phyloP scores from a whole-genome alignment of 2,797 vertebrate genomes.

The Pipistrellus kuhlii region DNA sequence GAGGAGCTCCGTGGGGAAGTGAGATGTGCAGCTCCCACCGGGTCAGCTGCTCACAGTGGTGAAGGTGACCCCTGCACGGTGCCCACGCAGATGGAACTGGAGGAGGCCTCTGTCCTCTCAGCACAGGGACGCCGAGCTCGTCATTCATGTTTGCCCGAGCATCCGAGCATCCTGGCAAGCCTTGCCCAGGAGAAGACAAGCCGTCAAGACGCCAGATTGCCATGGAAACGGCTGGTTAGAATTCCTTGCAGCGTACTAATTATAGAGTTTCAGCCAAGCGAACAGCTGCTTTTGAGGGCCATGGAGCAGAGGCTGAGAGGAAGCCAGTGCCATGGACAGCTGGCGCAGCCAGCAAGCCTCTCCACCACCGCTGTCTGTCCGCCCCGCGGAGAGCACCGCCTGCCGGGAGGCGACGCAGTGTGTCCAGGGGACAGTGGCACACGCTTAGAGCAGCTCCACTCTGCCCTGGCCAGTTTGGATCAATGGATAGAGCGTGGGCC shows the following conservation, averaged over 20 bases:
- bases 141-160: slow-evolving; percentile 88
- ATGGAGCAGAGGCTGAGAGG: not conserved
- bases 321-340: not conserved
- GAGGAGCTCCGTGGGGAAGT: slow-evolving; percentile 93
- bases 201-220: slow-evolving; percentile 71
- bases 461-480: too few relatives aligned
- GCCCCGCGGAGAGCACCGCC: too few relatives aligned
- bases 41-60: slow-evolving; percentile 96
- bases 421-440: not conserved
- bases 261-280: slow-evolving; percentile 71
- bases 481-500: too few relatives aligned
- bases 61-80: slow-evolving; percentile 99
- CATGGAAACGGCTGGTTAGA: slow-evolving; percentile 82
- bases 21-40: slow-evolving; percentile 93
- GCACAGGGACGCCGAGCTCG: slow-evolving; percentile 87
- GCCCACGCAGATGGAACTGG: slow-evolving; percentile 97
- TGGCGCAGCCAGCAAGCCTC: not conserved
- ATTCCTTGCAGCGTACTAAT: slow-evolving; percentile 76
- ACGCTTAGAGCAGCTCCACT: not conserved
- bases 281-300: not conserved
- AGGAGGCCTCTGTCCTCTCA: slow-evolving; percentile 92
- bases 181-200: not conserved
- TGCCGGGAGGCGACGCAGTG: too few relatives aligned
- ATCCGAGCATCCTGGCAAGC: not conserved
- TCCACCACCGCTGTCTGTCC: not conserved